Percentiles rank a stretch among this genome's conserved stretches.
Conservation (phyloP, 2,113 vertebrate species). For the Caracal caracal region DNA sequence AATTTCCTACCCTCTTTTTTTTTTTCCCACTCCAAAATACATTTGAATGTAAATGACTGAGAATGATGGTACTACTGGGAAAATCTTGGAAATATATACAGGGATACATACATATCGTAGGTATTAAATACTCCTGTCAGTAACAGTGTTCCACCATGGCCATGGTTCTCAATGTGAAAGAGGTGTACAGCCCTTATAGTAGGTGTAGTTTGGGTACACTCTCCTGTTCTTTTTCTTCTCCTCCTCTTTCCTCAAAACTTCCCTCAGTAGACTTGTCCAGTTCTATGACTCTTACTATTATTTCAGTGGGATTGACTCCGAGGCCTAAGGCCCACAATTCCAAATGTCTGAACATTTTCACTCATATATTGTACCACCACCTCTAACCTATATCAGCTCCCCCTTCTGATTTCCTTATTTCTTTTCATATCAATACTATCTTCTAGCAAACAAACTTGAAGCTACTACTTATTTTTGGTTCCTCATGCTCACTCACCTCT, state of each 20-base stretch:
- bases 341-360: conserved; percentile 15
- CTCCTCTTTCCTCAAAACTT: not conserved
- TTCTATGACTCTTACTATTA: not conserved
- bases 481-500: not conserved
- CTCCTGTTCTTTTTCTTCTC: not conserved
- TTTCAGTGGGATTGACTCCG: not conserved
- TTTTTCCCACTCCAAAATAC: not conserved
- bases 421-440: not conserved
- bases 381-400: not conserved
- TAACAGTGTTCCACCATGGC: not conserved
- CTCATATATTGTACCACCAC: not conserved
- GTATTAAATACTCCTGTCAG: not conserved
- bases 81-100: not conserved
- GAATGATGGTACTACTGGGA: not conserved
- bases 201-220: not conserved
- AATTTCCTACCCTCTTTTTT: not conserved
- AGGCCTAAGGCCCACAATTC: not conserved
- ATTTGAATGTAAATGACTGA: not conserved
- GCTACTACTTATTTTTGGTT: not conserved
- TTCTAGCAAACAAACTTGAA: not conserved
- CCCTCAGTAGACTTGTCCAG: not conserved
- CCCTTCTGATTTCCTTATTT: not conserved
- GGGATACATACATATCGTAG: not conserved
- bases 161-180: not conserved
- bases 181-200: not conserved